A percentile compares a stretch with the other conserved stretches of the same genome.
These are phyloP conservation scores for Bungarus multicinctus DNA, from an alignment of 2,113 vertebrate genomes.

Conservation along the genomic window DNA sequence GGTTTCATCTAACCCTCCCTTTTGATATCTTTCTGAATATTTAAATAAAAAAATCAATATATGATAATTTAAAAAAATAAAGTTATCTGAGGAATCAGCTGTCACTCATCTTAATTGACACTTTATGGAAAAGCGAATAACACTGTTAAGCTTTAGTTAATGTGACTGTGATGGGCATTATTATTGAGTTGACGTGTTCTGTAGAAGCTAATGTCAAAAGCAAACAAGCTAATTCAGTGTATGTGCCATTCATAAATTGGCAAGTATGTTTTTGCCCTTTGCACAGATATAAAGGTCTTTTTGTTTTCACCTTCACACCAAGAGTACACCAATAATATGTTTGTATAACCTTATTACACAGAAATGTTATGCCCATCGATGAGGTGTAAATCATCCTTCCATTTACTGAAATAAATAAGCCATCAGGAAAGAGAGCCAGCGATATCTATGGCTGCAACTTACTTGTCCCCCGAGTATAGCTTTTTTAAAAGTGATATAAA, in stretches of 20 bases:
- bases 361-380: constrained; percentile 9
- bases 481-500: neutral
- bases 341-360: neutral
- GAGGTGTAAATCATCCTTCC: neutral
- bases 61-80: neutral
- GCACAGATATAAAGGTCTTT: neutral
- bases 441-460: neutral
- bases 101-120: constrained; percentile 44
- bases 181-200: constrained; percentile 44
- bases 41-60: neutral
- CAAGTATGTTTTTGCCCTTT: neutral
- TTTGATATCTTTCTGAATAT: neutral
- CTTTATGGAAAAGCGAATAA: constrained; percentile 15
- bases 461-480: neutral
- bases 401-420: neutral
- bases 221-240: constrained; percentile 37
- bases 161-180: constrained; percentile 50
- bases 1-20: neutral
- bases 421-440: neutral
- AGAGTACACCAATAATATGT: neutral
- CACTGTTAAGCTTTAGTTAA: constrained; percentile 40
- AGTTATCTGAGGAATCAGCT: constrained; percentile 25
- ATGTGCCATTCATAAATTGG: neutral
- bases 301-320: constrained; percentile 11
- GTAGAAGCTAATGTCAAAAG: constrained; percentile 21